These are phyloP conservation scores for Athripsodes cinereus DNA, from an alignment of 2,888 invertebrate genomes.

Conservation along the genomic window DNA sequence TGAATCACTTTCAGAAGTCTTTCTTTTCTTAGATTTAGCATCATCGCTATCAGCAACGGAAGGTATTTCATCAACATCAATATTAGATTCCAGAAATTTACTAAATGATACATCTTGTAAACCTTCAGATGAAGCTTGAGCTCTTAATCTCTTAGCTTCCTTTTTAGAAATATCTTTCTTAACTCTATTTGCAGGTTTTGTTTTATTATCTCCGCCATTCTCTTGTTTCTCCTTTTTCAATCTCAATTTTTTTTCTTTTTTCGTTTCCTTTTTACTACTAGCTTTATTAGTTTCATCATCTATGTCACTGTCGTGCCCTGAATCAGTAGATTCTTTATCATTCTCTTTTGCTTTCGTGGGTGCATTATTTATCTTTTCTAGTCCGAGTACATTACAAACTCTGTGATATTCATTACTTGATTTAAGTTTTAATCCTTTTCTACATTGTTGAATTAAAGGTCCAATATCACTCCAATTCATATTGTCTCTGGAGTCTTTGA, in stretches of 20 bases:
- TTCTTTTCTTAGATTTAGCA: conserved; percentile 31
- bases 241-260: conserved; percentile 13
- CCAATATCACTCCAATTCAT: conserved; percentile 40
- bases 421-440: conserved; percentile 36
- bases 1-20: conserved; percentile 1
- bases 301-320: conserved; percentile 26
- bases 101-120: conserved; percentile 36
- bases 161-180: conserved; percentile 40
- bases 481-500: conserved; percentile 28
- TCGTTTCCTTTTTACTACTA: conserved; percentile 24
- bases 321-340: conserved; percentile 22
- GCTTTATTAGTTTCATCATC: conserved; percentile 28
- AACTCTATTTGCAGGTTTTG: conserved; percentile 12
- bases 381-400: conserved; percentile 38
- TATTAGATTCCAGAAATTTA: conserved; percentile 25
- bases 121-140: conserved; percentile 43
- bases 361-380: conserved; percentile 35
- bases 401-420: conserved; percentile 43
- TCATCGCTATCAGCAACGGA: conserved; percentile 25
- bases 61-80: conserved; percentile 26
- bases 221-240: conserved; percentile 9
- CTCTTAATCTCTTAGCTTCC: conserved; percentile 40
- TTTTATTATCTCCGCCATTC: conserved; percentile 22
- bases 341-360: conserved; percentile 28
- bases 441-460: conserved; percentile 35